Evolutionary conservation across 2,113 vertebrate genomes (phyloP).

Genomic region (Alligator sinensis): DNA sequence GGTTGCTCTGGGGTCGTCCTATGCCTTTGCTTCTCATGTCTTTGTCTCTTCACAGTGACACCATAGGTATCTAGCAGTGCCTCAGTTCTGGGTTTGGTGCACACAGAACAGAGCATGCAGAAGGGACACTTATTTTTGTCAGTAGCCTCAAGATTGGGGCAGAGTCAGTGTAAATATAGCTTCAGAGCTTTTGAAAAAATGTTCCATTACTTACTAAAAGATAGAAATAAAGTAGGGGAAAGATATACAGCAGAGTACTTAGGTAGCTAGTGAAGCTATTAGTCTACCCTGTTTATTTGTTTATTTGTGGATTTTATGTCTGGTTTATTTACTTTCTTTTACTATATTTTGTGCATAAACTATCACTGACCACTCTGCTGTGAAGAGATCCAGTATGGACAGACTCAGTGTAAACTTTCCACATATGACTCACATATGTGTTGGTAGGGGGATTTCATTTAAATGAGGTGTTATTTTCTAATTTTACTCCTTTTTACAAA

Average conservation of each 20-base stretch:
- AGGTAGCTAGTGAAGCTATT: not conserved
- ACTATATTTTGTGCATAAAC: not conserved
- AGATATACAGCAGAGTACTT: not conserved
- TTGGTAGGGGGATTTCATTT: not conserved
- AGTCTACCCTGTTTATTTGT: fast-evolving
- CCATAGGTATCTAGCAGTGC: too few species aligned
- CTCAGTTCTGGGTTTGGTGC: too few species aligned
- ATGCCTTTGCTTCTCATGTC: too few species aligned
- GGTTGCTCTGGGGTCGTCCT: too few species aligned
- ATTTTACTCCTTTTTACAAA: not conserved
- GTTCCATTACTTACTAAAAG: too few species aligned
- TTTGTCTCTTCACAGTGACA: too few species aligned
- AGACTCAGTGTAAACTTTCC: not conserved
- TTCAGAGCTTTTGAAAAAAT: too few species aligned
- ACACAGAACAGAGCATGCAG: too few species aligned
- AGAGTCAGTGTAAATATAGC: too few species aligned
- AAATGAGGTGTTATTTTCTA: not conserved
- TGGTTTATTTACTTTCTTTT: not conserved
- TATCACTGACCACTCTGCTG: not conserved
- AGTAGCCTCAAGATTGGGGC: too few species aligned
- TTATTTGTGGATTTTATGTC: not conserved
- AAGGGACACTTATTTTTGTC: too few species aligned
- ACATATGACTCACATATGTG: not conserved
- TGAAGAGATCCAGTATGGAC: not conserved
- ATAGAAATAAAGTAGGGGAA: not conserved